Evolutionary conservation across 2,888 invertebrate genomes (phyloP), one percentile per base, ranked within the genome.

Genomic region (Cryptocheilus praepositus): DNA sequence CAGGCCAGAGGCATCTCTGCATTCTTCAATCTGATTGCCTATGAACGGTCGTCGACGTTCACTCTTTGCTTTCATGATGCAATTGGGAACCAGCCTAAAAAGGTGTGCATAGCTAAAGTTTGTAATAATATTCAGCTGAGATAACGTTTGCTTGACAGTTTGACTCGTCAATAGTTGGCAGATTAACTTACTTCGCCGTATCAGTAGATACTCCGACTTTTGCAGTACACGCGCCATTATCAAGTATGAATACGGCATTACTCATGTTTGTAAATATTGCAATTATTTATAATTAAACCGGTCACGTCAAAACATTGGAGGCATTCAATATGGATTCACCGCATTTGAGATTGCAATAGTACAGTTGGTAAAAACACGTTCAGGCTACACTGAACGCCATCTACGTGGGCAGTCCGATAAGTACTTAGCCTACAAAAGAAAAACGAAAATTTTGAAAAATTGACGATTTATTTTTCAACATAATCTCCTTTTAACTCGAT

Each of bases 61-160:
- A 60, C 96, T 97, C 89, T 98, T 99, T 0, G 98, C 98, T 91
- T 99, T 99, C 93, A 98, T 97, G 28, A 99, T 96, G 84, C 96
- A 97, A 89, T 99, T 99, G 0, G 98, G 98, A 59, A 97, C 92
- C 16, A 95, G 86, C 83, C 93, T 93, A 80, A 61, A 89, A 74
- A 61, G 18, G 15, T 53, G 28, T 49, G 15, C 52, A 54, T 44
- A 59, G 51, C 36, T 16, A 51, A 15, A 15, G 28, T 19, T 36
- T 51, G 2, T 60, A 4, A 36, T 36, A 36, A 11, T 36, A 36
- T 7, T 36, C n/a, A n/a, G 13, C 11, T 36, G 7, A 36, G n/a
- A n/a, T n/a, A n/a, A n/a, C n/a, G n/a, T n/a, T n/a, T 11, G 13
- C 13, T 36, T 36, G 36, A 1, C 25, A 43, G 11, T 46, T 58